A percentile compares a stretch with the other conserved stretches of the same genome.
Conservation (phyloP, 2,888 invertebrate genomes). For the Dilophus febrilis region DNA sequence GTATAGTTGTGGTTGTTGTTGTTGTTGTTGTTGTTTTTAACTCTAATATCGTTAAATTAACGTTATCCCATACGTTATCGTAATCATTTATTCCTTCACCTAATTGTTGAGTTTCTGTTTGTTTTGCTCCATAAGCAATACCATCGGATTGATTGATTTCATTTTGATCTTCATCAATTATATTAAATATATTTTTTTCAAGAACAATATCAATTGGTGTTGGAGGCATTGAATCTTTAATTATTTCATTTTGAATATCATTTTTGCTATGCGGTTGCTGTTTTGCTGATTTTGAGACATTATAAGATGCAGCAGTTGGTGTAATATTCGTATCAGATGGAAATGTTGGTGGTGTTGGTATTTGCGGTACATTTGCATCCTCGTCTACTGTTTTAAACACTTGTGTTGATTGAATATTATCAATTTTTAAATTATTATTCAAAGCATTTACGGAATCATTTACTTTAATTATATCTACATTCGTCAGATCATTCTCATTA, state of each 20-base stretch:
- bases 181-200: slow-evolving; percentile 18
- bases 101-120: too few species aligned
- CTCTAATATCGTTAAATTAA: not conserved
- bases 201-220: slow-evolving; percentile 9
- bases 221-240: slow-evolving; percentile 1
- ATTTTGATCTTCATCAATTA: slow-evolving; percentile 10
- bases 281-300: too few species aligned
- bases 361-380: too few species aligned
- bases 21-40: not conserved
- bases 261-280: too few species aligned
- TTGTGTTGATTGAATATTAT: too few species aligned
- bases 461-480: not conserved
- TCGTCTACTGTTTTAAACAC: too few species aligned
- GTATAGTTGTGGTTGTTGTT: not conserved
- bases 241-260: slow-evolving; percentile 7
- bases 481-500: not conserved
- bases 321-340: too few species aligned
- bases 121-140: slow-evolving; percentile 1
- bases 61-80: not conserved
- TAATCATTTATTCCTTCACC: too few species aligned
- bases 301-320: not conserved
- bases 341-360: too few species aligned
- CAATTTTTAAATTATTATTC: too few species aligned
- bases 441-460: too few species aligned
- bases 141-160: slow-evolving; percentile 1